Percentiles rank a stretch among this genome's conserved stretches.
These are phyloP conservation scores for Terrapene triunguis DNA, from an alignment of 2,113 vertebrate genomes.

Conservation along the genomic window DNA sequence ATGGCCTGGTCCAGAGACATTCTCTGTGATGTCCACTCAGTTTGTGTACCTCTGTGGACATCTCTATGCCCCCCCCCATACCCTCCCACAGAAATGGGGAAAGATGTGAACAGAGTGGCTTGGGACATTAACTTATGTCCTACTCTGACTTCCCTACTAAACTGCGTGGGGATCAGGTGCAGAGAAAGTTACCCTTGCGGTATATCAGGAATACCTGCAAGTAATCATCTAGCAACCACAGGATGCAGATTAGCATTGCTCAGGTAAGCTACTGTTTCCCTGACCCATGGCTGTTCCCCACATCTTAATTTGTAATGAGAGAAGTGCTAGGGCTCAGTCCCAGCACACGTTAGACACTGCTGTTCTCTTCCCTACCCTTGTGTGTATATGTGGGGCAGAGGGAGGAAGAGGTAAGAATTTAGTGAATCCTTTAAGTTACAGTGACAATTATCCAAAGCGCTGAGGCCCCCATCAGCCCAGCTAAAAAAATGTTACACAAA, in stretches of 20 bases:
- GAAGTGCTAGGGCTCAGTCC: too few relatives aligned
- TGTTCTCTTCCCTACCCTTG: too few relatives aligned
- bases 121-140: background rate
- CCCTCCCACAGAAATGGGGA: too few relatives aligned
- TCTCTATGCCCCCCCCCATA: too few relatives aligned
- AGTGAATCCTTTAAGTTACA: background rate
- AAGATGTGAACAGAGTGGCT: background rate
- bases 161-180: background rate
- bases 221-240: background rate
- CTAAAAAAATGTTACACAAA: background rate
- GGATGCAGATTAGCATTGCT: background rate
- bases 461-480: background rate
- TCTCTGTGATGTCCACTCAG: too few relatives aligned
- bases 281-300: background rate
- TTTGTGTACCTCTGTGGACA: too few relatives aligned
- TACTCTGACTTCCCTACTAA: background rate
- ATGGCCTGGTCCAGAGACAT: too few relatives aligned
- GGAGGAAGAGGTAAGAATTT: background rate
- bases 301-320: too few relatives aligned
- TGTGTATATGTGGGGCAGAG: background rate
- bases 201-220: background rate
- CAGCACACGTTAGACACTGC: too few relatives aligned
- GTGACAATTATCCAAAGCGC: background rate
- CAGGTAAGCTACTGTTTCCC: background rate
- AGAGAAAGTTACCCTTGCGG: background rate